A percentile compares a stretch with the other conserved stretches of the same genome.
These are phyloP conservation scores for Uropetala carovei DNA, from an alignment of 2,888 invertebrate species.

Conservation along the genomic window DNA sequence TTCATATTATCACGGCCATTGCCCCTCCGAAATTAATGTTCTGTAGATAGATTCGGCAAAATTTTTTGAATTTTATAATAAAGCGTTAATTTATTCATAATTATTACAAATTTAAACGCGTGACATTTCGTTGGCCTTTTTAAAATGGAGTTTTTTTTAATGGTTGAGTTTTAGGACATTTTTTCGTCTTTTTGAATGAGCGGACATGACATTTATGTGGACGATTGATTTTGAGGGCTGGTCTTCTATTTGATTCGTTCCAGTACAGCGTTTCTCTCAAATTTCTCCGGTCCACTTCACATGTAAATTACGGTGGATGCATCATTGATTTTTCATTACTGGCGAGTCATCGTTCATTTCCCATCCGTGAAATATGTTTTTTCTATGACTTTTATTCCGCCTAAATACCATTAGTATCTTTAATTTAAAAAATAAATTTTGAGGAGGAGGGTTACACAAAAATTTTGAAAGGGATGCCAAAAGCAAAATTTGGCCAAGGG, in stretches of 20 bases:
- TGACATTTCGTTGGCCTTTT: background rate
- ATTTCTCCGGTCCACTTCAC: conserved; percentile 14
- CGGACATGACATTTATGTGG: conserved; percentile 7
- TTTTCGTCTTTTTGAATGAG: background rate
- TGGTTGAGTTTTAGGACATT: background rate
- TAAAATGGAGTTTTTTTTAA: background rate
- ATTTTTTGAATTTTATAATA: too few species aligned
- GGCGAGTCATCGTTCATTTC: background rate
- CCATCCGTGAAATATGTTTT: background rate
- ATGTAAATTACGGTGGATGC: background rate
- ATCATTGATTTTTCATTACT: background rate
- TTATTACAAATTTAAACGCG: too few species aligned
- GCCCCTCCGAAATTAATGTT: too few species aligned
- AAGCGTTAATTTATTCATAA: too few species aligned
- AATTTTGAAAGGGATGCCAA: too few species aligned
- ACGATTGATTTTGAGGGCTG: background rate
- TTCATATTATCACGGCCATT: too few species aligned
- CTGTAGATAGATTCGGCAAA: too few species aligned
- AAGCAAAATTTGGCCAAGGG: too few species aligned
- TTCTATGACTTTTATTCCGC: background rate
- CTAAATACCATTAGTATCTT: too few species aligned
- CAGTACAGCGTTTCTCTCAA: conserved; percentile 25
- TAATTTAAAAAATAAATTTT: too few species aligned
- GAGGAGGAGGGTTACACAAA: too few species aligned
- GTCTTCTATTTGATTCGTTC: conserved; percentile 35